Percentiles rank a stretch among this genome's conserved stretches.
Conservation (phyloP, 2,797 vertebrate genomes). For the Hippopotamyrus pictus region DNA sequence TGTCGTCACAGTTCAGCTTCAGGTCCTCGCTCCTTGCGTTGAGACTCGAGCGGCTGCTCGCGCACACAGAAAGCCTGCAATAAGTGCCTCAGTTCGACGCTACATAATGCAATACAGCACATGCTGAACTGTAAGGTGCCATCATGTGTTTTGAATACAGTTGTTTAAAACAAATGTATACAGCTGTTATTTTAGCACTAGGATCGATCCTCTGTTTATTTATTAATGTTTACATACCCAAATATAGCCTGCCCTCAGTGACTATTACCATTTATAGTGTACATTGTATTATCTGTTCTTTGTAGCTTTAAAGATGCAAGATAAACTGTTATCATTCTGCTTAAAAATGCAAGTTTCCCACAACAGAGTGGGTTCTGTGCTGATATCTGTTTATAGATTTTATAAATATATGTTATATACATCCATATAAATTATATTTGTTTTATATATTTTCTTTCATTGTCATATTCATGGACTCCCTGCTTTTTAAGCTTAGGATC, state of each 20-base stretch:
- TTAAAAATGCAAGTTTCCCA: neutral
- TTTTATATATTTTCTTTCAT: neutral
- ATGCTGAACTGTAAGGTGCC: neutral
- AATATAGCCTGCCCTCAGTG: neutral
- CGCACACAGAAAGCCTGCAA: conserved; percentile 9
- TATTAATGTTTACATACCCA: neutral
- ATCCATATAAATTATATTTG: neutral
- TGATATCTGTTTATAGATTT: neutral
- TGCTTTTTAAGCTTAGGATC: neutral
- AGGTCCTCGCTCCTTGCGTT: conserved; percentile 72
- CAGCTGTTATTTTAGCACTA: neutral
- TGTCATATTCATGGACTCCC: neutral
- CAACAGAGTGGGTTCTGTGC: neutral
- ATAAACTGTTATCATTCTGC: neutral
- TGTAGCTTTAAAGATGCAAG: neutral
- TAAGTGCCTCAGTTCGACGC: conserved; percentile 35
- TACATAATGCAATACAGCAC: conserved; percentile 12
- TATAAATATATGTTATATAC: neutral
- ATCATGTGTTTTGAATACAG: neutral
- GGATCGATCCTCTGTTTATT: neutral
- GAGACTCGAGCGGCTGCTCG: conserved; percentile 74
- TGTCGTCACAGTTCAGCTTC: conserved; percentile 78
- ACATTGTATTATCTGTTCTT: neutral
- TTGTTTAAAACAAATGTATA: neutral
- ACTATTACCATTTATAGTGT: neutral